Evolutionary conservation across 2,113 vertebrate genomes (phyloP), one percentile per base, ranked within the genome.

Genomic region (cattle (Bos taurus)): DNA sequence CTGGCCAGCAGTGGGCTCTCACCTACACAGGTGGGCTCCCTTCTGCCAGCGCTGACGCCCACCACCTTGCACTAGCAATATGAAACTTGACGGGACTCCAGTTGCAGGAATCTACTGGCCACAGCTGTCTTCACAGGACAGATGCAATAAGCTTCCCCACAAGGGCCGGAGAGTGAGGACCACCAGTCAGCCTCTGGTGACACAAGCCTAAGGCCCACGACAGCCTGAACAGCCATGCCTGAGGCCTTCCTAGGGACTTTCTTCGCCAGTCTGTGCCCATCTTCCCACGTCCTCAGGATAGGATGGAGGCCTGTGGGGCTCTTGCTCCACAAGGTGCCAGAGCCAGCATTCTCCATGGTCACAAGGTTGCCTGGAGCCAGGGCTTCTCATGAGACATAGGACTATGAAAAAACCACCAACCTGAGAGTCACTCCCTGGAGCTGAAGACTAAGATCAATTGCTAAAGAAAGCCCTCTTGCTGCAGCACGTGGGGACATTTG

Each of bases 191-290:
- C 28, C 26, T 15, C 11, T 19, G 74, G 48, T 28, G 60, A 21
- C 50, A 78, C 21, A 85, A 16, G 57, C 77, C 80, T 36, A 25
- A 14, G 48, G 7, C 15, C 67, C 78, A 25, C 10, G 1, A 5
- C 40, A 0, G 33, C 23, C 25, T 1, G 12, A n/a, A 14, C 0
- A 26, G 21, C 60, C 28, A 7, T 0, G 3, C 17, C 33, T 1
- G 0, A 2, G 6, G 23, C 60, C 12, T 33, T 40, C 67, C 33
- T 3, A 25, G 36, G 13, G 36, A 59, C 26, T 6, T 43, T 28
- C 40, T 52, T 74, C 14, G n/a, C 9, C 46, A 3, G 50, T 26
- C 36, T 71, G 71, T 23, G 25, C 23, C 40, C 33, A 19, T 23
- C 64, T 33, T 6, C 40, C n/a, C 14, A 2, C 3, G 1, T 1